Base-by-base conservation (phyloP, 2,888 invertebrate genomes). In the Priapulus caudatus region DNA sequence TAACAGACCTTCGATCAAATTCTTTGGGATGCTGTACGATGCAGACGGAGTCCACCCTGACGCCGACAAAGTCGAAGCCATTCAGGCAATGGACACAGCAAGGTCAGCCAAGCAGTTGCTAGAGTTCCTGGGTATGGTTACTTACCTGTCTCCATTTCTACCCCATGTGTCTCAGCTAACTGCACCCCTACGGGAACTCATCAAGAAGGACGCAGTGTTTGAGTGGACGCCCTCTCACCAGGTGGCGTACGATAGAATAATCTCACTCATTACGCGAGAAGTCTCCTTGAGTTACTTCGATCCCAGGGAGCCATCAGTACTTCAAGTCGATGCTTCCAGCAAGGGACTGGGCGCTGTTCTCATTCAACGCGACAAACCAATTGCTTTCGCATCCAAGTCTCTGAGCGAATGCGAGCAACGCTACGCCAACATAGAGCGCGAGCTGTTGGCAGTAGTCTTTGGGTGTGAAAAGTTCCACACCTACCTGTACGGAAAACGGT, bases 401-500 rank as follows among this genome's bases (percentile, higher is more conserved):
- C 51, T 69, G 20, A 62, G 59, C 43, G 54, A 52, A 2, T 57
- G 65, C 2, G 67, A 71, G 54, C 58, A 56, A 18, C 52, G 62
- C 18, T 70, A 69, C 52, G 65, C 65, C 0, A 65, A 68, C 54
- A 69, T 70, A 10, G 68, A n/a, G n/a, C n/a, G n/a, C n/a, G n/a
- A n/a, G n/a, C n/a, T n/a, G n/a, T n/a, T n/a, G n/a, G n/a, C n/a
- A 71, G 54, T n/a, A n/a, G n/a, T n/a, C n/a, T n/a, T n/a, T n/a
- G n/a, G n/a, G n/a, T n/a, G n/a, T n/a, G n/a, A n/a, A n/a, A n/a
- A n/a, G n/a, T n/a, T n/a, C n/a, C n/a, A n/a, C n/a, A n/a, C n/a
- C n/a, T n/a, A n/a, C n/a, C n/a, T n/a, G n/a, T n/a, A n/a, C n/a
- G n/a, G n/a, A n/a, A n/a, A n/a, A n/a, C n/a, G n/a, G 21, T 59